Conservation (phyloP, 1,140 invertebrate genomes). For the Drosophila aff. region DNA sequence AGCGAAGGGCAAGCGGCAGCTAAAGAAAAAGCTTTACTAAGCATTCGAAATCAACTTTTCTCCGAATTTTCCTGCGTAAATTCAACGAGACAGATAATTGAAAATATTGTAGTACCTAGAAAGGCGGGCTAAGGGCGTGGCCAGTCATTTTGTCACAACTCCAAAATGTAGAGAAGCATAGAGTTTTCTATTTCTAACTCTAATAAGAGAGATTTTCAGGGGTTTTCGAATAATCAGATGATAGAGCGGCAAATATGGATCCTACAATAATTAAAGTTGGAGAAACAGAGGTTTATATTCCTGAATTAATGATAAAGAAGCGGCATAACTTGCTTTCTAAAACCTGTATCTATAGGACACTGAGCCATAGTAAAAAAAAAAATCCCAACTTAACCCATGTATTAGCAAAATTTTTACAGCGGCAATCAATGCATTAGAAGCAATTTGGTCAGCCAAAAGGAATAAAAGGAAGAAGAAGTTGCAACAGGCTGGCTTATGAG, state of each 20-base stretch:
- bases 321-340: neutral
- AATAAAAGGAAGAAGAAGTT: neutral
- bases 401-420: constrained; percentile 15
- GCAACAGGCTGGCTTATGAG: constrained; percentile 11
- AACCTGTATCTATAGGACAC: neutral
- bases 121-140: neutral
- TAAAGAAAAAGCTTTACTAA: neutral
- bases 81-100: constrained; percentile 26
- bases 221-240: too few relatives aligned
- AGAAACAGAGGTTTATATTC: too few relatives aligned
- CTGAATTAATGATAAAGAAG: neutral
- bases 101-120: constrained; percentile 15
- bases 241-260: too few relatives aligned
- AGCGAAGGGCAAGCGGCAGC: constrained; percentile 22
- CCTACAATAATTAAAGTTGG: neutral
- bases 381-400: neutral
- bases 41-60: constrained; percentile 20
- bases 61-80: neutral
- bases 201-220: too few relatives aligned
- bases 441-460: constrained; percentile 5
- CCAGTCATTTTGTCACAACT: constrained; percentile 6
- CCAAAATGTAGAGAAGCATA: neutral
- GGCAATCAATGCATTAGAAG: constrained; percentile 30
- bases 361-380: neutral
- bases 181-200: neutral